These are phyloP conservation scores for Ptychadena robeensis DNA, from an alignment of 2,797 vertebrate genomes.

Conservation along the genomic window DNA sequence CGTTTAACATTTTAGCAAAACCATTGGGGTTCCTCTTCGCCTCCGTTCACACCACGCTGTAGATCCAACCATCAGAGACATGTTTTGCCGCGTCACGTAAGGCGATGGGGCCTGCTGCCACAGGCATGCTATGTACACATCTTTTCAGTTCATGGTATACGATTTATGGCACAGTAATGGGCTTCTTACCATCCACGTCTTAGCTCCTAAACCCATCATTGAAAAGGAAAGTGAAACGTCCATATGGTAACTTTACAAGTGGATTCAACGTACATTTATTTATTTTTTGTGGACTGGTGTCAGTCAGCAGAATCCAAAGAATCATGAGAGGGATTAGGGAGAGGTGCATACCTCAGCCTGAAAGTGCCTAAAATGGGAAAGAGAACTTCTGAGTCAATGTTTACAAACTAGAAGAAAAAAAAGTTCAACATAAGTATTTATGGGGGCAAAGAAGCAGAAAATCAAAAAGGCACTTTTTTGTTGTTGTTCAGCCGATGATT, in stretches of 20 bases:
- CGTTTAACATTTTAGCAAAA: neutral
- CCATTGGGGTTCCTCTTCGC: neutral
- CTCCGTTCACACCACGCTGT: constrained; percentile 4
- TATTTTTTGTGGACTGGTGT: constrained; percentile 72
- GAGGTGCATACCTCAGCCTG: constrained; percentile 89
- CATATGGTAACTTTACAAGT: constrained; percentile 80
- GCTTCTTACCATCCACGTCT: constrained; percentile 4
- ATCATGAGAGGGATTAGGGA: constrained; percentile 87
- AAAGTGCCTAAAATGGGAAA: constrained; percentile 91
- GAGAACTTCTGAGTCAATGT: constrained; percentile 74
- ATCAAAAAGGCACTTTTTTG: constrained; percentile 70
- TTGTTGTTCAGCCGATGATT: constrained; percentile 52
- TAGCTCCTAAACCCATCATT: constrained; percentile 72
- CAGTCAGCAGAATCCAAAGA: constrained; percentile 89
- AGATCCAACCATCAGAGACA: constrained; percentile 4
- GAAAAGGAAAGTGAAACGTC: constrained; percentile 66
- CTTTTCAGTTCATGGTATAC: constrained; percentile 34
- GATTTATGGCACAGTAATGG: constrained; percentile 16
- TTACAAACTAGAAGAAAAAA: constrained; percentile 30
- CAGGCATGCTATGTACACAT: neutral
- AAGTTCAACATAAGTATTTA: constrained; percentile 72
- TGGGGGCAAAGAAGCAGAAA: constrained; percentile 59
- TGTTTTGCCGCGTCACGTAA: neutral
- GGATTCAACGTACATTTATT: constrained; percentile 70
- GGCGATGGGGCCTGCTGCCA: constrained; percentile 6